These are phyloP conservation scores for Neotragus pygmaeus DNA, from an alignment of 2,113 vertebrate species.

Conservation along the genomic window DNA sequence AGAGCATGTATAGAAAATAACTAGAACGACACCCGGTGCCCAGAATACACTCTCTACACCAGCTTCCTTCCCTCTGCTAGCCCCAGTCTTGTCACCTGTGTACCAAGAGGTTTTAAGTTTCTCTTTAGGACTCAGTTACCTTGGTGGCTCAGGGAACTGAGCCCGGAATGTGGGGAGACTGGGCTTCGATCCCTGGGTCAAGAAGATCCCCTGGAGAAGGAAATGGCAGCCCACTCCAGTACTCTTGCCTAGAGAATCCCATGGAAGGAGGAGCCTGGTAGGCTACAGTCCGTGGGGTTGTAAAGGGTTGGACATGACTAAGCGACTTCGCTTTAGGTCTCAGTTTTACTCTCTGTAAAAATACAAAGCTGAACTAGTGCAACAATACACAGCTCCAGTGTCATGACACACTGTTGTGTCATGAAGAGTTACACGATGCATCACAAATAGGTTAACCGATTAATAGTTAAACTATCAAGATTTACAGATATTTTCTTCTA, in stretches of 20 bases:
- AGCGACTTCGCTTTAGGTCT: not conserved
- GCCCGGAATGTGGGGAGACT: too few species aligned
- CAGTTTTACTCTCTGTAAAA: not conserved
- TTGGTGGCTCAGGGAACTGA: too few species aligned
- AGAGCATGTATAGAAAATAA: not conserved
- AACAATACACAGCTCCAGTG: not conserved
- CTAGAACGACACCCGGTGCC: not conserved
- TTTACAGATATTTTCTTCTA: not conserved
- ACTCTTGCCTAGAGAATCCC: too few species aligned
- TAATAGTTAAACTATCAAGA: not conserved
- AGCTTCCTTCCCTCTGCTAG: not conserved
- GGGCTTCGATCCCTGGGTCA: too few species aligned
- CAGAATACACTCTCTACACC: not conserved
- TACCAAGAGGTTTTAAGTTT: not conserved
- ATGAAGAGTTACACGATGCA: not conserved
- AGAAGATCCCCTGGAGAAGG: too few species aligned
- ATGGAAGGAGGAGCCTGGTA: too few species aligned
- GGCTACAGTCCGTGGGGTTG: too few species aligned
- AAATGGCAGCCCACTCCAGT: too few species aligned
- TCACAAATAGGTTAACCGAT: not conserved
- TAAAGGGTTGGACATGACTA: rapidly evolving
- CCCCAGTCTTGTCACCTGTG: not conserved
- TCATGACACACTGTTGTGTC: not conserved
- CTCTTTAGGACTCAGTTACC: not conserved
- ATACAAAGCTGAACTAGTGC: not conserved